Evolutionary conservation across 2,888 invertebrate genomes (phyloP), one percentile per base, ranked within the genome.

Genomic region (Microdon myrmicae): DNA sequence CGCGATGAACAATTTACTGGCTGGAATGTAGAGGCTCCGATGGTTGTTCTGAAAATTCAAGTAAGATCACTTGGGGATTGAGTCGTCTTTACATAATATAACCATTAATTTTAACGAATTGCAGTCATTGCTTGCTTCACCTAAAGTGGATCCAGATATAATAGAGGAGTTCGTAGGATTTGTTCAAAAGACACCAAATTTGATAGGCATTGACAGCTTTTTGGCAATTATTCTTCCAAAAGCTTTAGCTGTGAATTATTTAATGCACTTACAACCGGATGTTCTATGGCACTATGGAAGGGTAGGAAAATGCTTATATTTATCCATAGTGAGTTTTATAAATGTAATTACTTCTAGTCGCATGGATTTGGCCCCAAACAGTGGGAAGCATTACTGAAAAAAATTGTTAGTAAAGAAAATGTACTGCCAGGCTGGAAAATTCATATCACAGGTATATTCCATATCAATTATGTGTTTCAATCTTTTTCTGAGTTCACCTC

Each of bases 281-380:
- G 85, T 84, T 70, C 73, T 87, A 19, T 77, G 87, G 67, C 84
- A 86, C 49, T 88, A 86, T 74, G 86, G 86, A 34, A 87, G 87
- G 83, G 88, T 87, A 73, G 73, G 64, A 23, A 23, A 22, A 22
- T 34, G 20, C n/a, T 7, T 5, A 14, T 17, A 14, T 29, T 14
- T 35, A n/a, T n/a, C n/a, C n/a, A n/a, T n/a, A n/a, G n/a, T n/a
- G n/a, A n/a, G n/a, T n/a, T 16, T 9, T 10, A 31, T 10, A 23
- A 16, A 29, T 38, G 2, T 12, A 28, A 35, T 10, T 53, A n/a
- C 31, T 45, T 58, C 13, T 20, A 79, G 79, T 77, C 76, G 1
- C 78, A 78, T 45, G 74, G 76, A 10, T 77, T 77, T 44, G 74
- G 73, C 0, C 75, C 77, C 1, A 77, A 75, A 37, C 79, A 79